A percentile compares a stretch with the other conserved stretches of the same genome.
Evolutionary conservation across 2,888 invertebrate genomes (phyloP).

Genomic region (Agapostemon virescens): DNA sequence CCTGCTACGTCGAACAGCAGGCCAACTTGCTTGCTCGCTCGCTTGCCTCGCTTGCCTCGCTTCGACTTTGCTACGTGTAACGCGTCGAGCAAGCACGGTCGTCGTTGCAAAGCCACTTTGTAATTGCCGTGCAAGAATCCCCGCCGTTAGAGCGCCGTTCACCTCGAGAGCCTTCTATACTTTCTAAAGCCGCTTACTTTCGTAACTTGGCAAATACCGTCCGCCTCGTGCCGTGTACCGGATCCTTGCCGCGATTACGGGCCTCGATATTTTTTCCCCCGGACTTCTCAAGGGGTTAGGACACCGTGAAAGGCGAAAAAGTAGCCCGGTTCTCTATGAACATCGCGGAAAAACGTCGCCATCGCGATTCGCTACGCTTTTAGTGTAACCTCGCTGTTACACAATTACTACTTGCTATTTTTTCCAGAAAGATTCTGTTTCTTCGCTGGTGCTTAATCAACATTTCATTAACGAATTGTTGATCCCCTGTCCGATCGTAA

Average conservation of each 20-base stretch:
- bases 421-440: not conserved
- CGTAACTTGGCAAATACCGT: slow-evolving; percentile 73
- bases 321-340: not conserved
- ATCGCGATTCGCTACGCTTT: not conserved
- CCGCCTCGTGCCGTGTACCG: slow-evolving; percentile 52
- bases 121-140: slow-evolving; percentile 60
- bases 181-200: slow-evolving; percentile 81
- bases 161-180: slow-evolving; percentile 76
- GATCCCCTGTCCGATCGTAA: too few relatives aligned
- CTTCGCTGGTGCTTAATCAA: not conserved
- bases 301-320: slow-evolving; percentile 9
- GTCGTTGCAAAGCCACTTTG: slow-evolving; percentile 55
- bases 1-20: slow-evolving; percentile 44
- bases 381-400: not conserved
- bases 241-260: slow-evolving; percentile 48
- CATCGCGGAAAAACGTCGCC: not conserved
- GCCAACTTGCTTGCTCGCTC: not conserved
- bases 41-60: too few relatives aligned
- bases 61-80: slow-evolving; percentile 23
- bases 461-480: not conserved
- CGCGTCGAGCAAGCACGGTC: slow-evolving; percentile 32
- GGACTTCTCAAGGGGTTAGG: slow-evolving; percentile 1
- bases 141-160: slow-evolving; percentile 71
- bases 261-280: slow-evolving; percentile 35
- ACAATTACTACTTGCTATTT: not conserved